phyloP scores from a whole-genome alignment of 2,888 invertebrate genomes.

The Sarcophaga caerulescens region DNA sequence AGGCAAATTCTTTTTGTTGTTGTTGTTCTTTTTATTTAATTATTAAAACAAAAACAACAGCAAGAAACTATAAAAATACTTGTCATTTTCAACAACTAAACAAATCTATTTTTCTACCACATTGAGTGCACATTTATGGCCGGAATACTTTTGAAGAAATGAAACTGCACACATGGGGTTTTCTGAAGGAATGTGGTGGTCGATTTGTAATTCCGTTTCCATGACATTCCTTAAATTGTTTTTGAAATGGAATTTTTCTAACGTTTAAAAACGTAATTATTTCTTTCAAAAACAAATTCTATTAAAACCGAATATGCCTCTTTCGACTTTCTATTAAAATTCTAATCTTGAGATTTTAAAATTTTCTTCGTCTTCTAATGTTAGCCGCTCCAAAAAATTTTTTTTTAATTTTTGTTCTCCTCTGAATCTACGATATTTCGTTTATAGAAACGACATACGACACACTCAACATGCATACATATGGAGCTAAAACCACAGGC shows the following conservation, averaged over 20 bases:
- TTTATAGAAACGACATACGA: conserved; percentile 67
- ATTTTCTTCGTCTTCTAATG: conserved; percentile 27
- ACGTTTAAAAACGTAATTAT: no score
- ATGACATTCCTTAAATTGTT: background rate
- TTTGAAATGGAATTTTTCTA: background rate
- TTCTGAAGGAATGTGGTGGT: background rate
- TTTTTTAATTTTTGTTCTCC: background rate
- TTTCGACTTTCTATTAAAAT: conserved; percentile 60
- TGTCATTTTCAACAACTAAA: conserved; percentile 22
- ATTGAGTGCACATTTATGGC: background rate
- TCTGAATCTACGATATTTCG: conserved; percentile 29
- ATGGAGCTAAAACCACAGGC: conserved; percentile 57
- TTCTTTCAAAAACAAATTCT: conserved; percentile 47
- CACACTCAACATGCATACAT: conserved; percentile 52
- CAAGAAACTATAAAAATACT: conserved; percentile 4
- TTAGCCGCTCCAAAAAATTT: conserved; percentile 48
- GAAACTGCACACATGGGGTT: background rate
- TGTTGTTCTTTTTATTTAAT: no score
- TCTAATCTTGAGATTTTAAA: conserved; percentile 63
- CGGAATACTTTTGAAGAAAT: background rate
- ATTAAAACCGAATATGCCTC: conserved; percentile 9
- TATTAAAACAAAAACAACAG: background rate
- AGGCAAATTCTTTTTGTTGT: no score
- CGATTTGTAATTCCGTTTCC: background rate
- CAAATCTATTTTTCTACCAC: background rate